phyloP scores from a whole-genome alignment of 2,113 vertebrate species.

The Megaleporinus macrocephalus region DNA sequence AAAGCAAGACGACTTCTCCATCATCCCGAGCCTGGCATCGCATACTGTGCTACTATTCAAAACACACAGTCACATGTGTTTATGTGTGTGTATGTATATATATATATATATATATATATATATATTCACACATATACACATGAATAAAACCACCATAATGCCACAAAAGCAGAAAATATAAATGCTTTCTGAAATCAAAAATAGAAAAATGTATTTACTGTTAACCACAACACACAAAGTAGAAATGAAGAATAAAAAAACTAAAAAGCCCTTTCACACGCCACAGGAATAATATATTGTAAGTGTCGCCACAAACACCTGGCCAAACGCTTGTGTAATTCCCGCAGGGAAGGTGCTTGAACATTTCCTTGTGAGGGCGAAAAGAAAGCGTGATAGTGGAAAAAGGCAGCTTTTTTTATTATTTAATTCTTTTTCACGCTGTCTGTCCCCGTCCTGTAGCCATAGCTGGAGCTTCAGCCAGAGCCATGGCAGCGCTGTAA shows the following conservation, averaged over 20 bases:
- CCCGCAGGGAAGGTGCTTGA: conserved; percentile 63
- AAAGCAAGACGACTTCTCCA: conserved; percentile 12
- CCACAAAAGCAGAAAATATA: conserved; percentile 60
- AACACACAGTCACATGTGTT: background rate
- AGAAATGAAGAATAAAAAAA: background rate
- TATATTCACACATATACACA: conserved; percentile 51
- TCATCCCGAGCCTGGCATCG: conserved; percentile 12
- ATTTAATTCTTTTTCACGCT: conserved; percentile 55
- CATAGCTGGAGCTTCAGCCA: conserved; percentile 37
- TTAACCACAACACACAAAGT: background rate
- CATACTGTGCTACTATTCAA: background rate
- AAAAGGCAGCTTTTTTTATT: background rate
- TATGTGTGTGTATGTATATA: too few species aligned
- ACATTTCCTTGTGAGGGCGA: conserved; percentile 62
- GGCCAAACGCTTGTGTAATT: conserved; percentile 74
- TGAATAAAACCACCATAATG: conserved; percentile 65
- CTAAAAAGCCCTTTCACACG: conserved; percentile 34
- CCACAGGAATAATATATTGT: conserved; percentile 67
- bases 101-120: background rate
- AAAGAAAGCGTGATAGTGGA: conserved; percentile 49
- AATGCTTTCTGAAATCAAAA: background rate
- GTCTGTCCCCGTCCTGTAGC: conserved; percentile 54
- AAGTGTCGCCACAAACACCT: conserved; percentile 70
- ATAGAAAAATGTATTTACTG: background rate
- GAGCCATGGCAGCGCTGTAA: conserved; percentile 51